A percentile compares a stretch with the other conserved stretches of the same genome.
Evolutionary conservation across 2,888 invertebrate species (phyloP).

Genomic region (Chorisops tibialis): DNA sequence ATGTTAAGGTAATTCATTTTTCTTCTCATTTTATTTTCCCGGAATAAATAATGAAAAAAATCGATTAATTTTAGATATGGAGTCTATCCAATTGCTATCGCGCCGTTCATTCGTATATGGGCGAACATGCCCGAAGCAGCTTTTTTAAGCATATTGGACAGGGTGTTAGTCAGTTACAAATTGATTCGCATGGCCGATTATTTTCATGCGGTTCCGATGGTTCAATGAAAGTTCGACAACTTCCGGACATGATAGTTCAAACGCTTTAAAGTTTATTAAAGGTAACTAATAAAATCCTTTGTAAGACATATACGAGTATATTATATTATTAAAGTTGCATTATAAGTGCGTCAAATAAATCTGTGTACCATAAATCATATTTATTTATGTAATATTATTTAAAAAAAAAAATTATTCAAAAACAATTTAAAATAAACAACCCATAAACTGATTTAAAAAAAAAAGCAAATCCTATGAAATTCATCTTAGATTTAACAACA

Average conservation of each 20-base stretch:
- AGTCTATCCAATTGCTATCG: constrained; percentile 56
- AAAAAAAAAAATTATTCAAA: constrained; percentile 6
- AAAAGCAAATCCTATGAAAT: background rate
- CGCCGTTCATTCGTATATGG: constrained; percentile 43
- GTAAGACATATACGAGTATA: background rate
- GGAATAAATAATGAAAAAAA: background rate
- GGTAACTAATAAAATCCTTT: constrained; percentile 1
- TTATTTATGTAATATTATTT: constrained; percentile 23
- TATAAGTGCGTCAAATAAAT: constrained; percentile 1
- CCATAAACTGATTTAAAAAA: background rate
- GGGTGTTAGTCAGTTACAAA: constrained; percentile 92
- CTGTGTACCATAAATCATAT: constrained; percentile 17
- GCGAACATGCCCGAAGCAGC: constrained; percentile 92
- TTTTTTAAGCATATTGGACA: constrained; percentile 98
- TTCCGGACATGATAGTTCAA: constrained; percentile 71
- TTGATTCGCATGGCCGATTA: constrained; percentile 83
- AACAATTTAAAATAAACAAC: background rate
- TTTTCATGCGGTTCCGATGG: constrained; percentile 99
- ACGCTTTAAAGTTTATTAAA: constrained; percentile 52
- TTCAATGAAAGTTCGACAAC: constrained; percentile 93
- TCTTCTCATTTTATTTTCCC: constrained; percentile 16
- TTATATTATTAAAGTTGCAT: constrained; percentile 9
- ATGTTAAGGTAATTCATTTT: constrained; percentile 71
- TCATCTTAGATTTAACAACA: background rate
- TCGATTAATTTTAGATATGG: constrained; percentile 71